Base-by-base conservation (phyloP, 2,888 invertebrate genomes). In the Caenorhabditis drosophilae region DNA sequence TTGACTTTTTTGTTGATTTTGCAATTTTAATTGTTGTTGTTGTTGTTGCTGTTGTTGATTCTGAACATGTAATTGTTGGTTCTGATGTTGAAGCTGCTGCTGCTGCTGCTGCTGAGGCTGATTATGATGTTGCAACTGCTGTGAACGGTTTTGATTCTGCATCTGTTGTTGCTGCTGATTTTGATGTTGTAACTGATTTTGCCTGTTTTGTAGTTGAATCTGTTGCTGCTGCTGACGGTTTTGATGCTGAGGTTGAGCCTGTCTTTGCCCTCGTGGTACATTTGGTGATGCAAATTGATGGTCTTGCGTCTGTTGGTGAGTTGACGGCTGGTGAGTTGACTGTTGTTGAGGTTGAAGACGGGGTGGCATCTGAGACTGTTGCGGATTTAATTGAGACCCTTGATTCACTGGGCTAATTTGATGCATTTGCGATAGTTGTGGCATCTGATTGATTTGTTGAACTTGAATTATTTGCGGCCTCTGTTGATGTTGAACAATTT, bases 391-490 rank as follows among this genome's bases (percentile, higher is more conserved):
- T n/a, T n/a, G n/a, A n/a, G n/a, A n/a, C n/a, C n/a, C n/a, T n/a
- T n/a, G n/a, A n/a, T n/a, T n/a, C n/a, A n/a, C n/a, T n/a, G n/a
- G n/a, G n/a, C n/a, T n/a, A n/a, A n/a, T n/a, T n/a, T n/a, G n/a
- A n/a, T n/a, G n/a, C n/a, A n/a, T n/a, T n/a, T n/a, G n/a, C n/a
- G n/a, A n/a, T n/a, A n/a, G n/a, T n/a, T n/a, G n/a, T n/a, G n/a
- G n/a, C n/a, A n/a, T n/a, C n/a, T n/a, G n/a, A n/a, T n/a, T n/a
- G n/a, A n/a, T n/a, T n/a, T n/a, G n/a, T n/a, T n/a, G n/a, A n/a
- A n/a, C n/a, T n/a, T n/a, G n/a, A n/a, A 47, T 46, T 7, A 18
- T 41, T 23, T 48, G 55, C 25, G 47, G 46, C 25, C 22, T 50
- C 26, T 36, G 45, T 12, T 51, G 58, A 6, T 36, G 27, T 23